Evolutionary conservation across 2,797 vertebrate species (phyloP).

Genomic region (Lerista edwardsae): DNA sequence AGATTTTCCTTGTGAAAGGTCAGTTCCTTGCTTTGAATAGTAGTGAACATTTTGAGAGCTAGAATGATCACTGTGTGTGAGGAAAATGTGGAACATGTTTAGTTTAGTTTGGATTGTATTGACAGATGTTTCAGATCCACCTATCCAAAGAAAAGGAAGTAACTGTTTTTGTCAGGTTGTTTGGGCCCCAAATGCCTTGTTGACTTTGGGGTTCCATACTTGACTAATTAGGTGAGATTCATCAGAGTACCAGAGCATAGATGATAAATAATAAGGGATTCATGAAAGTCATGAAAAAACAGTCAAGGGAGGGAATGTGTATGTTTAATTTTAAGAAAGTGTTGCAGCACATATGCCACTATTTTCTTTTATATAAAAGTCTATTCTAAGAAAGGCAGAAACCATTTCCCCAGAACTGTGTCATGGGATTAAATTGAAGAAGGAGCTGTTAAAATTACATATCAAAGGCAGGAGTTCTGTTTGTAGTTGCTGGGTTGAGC

Average conservation of each 20-base stretch:
- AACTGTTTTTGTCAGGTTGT: neutral
- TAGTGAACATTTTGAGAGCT: neutral
- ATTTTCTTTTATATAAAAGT: neutral
- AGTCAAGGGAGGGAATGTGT: neutral
- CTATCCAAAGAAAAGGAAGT: neutral
- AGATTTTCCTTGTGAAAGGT: neutral
- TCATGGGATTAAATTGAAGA: neutral
- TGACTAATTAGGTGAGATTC: neutral
- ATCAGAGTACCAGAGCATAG: neutral
- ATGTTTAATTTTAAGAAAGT: neutral
- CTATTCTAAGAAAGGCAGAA: neutral
- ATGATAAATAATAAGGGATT: neutral
- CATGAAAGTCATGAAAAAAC: neutral
- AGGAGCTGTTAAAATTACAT: neutral
- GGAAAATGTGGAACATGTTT: neutral
- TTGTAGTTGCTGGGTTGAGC: neutral
- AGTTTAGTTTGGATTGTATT: neutral
- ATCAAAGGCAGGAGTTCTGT: neutral
- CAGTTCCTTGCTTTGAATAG: neutral
- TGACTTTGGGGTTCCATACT: neutral
- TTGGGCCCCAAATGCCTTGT: neutral
- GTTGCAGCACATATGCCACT: neutral
- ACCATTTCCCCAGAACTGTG: neutral
- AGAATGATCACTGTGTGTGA: neutral
- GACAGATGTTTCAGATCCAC: neutral